phyloP scores from a whole-genome alignment of 2,113 vertebrate genomes.

The Paramisgurnus dabryanus region DNA sequence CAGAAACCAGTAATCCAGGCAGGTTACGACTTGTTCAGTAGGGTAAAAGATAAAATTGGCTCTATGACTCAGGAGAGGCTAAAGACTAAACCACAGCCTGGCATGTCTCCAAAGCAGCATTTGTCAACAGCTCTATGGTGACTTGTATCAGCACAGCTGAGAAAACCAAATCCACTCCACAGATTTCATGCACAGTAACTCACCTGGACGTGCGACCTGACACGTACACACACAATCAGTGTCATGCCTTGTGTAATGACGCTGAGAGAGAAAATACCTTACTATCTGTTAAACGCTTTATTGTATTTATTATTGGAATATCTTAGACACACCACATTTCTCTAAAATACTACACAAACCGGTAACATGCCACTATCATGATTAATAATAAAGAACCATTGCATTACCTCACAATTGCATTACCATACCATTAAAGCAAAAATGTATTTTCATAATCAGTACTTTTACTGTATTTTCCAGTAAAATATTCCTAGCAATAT shows the following conservation, averaged over 20 bases:
- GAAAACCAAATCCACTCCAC: conserved; percentile 15
- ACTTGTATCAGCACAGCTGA: conserved; percentile 20
- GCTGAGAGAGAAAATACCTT: not conserved
- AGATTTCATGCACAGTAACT: conserved; percentile 16
- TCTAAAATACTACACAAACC: too few species aligned
- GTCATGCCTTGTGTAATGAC: not conserved
- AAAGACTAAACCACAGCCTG: conserved; percentile 64
- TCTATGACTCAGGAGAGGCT: conserved; percentile 67
- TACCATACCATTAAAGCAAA: too few species aligned
- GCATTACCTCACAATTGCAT: too few species aligned
- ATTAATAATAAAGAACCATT: too few species aligned
- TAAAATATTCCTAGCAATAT: too few species aligned
- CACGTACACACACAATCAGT: conserved; percentile 7
- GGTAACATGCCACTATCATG: too few species aligned
- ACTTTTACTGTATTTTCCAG: too few species aligned
- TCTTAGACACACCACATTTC: too few species aligned
- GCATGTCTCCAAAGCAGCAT: conserved; percentile 60
- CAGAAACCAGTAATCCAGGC: conserved; percentile 54
- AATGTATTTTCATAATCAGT: too few species aligned
- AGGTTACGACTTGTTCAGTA: conserved; percentile 65
- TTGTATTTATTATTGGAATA: not conserved
- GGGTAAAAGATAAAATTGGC: conserved; percentile 64
- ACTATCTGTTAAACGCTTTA: conserved; percentile 10
- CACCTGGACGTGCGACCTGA: conserved; percentile 10
- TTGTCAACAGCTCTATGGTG: conserved; percentile 57